These are phyloP conservation scores for Drosophila quadrilineata DNA, from an alignment of 1,140 invertebrate species.

Conservation along the genomic window DNA sequence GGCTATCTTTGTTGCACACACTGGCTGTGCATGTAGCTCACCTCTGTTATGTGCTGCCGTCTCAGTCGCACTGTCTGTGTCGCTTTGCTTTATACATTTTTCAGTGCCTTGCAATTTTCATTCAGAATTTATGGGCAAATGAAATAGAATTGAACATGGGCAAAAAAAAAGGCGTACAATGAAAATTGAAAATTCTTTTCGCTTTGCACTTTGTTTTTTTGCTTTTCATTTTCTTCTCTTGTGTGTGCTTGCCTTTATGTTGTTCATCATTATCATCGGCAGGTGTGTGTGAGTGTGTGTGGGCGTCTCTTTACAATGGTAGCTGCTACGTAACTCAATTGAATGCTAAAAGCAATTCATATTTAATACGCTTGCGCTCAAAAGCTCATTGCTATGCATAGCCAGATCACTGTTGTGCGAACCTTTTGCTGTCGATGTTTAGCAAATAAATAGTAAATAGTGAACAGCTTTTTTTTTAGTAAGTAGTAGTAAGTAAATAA, in stretches of 20 bases:
- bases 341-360: background rate
- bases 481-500: too few species aligned
- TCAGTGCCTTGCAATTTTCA: conserved; percentile 70
- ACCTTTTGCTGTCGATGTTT: background rate
- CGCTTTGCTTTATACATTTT: conserved; percentile 41
- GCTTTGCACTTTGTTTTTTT: conserved; percentile 25
- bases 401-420: background rate
- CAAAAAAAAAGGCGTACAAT: conserved; percentile 55
- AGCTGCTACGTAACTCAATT: conserved; percentile 14
- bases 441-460: too few species aligned
- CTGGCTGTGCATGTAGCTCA: conserved; percentile 1
- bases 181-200: conserved; percentile 60
- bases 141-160: conserved; percentile 69
- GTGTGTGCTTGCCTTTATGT: too few species aligned
- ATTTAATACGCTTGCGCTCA: background rate
- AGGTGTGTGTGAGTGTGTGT: conserved; percentile 9
- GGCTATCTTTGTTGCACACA: conserved; percentile 3
- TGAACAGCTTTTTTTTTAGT: too few species aligned
- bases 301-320: conserved; percentile 4
- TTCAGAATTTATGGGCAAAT: conserved; percentile 69
- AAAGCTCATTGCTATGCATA: background rate
- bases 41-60: background rate
- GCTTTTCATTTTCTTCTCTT: conserved; percentile 10
- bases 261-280: conserved; percentile 15
- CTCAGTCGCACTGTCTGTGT: conserved; percentile 8